Evolutionary conservation across 2,888 invertebrate genomes (phyloP).

Genomic region (Strigamia crassipes): DNA sequence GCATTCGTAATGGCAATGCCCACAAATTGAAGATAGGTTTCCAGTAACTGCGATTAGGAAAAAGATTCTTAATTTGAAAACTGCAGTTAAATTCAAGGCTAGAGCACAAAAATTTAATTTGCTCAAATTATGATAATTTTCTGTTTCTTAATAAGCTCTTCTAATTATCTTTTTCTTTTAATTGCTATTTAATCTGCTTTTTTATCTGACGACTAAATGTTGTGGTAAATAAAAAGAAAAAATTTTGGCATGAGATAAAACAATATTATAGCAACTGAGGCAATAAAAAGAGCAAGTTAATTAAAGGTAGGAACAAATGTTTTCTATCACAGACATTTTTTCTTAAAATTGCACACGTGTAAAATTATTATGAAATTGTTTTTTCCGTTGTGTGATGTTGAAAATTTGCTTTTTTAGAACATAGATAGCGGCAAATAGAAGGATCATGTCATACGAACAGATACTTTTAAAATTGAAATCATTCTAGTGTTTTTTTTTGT

Average conservation of each 20-base stretch:
- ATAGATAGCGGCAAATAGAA: neutral
- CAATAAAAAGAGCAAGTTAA: neutral
- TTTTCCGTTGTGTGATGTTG: neutral
- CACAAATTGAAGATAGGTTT: slow-evolving; percentile 64
- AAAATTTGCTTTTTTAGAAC: neutral
- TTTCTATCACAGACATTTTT: neutral
- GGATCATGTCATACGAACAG: neutral
- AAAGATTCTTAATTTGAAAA: neutral
- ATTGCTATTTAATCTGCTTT: neutral
- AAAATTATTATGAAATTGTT: neutral
- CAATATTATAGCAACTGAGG: neutral
- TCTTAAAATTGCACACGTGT: neutral
- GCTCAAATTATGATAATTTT: neutral
- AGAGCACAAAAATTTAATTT: too few relatives aligned
- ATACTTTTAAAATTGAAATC: neutral
- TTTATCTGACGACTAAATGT: neutral
- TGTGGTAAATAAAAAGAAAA: neutral
- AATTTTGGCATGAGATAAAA: neutral
- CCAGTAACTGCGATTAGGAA: slow-evolving; percentile 59
- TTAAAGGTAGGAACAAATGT: neutral
- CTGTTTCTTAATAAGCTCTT: neutral
- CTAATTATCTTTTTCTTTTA: neutral
- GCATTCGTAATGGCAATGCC: slow-evolving; percentile 64
- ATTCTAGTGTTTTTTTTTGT: neutral
- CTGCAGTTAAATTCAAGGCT: too few relatives aligned